Evolutionary conservation across 1,140 invertebrate species (phyloP).

Genomic region (Drosophila kanapiae): DNA sequence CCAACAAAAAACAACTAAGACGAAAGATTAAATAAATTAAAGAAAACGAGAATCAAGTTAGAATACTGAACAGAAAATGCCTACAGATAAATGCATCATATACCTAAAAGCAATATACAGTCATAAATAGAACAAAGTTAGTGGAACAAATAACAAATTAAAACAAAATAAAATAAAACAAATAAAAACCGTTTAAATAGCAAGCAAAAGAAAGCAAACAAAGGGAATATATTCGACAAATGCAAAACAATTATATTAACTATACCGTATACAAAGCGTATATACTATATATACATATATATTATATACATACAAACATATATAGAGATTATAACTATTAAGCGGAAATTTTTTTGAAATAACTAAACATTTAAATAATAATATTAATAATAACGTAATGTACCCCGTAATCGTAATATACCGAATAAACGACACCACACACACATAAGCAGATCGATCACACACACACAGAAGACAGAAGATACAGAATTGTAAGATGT

Average conservation of each 20-base stretch:
- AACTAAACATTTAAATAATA: slow-evolving; percentile 49
- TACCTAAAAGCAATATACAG: slow-evolving; percentile 71
- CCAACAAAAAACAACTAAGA: slow-evolving; percentile 27
- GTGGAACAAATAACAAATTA: slow-evolving; percentile 56
- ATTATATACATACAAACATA: slow-evolving; percentile 52
- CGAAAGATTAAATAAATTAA: slow-evolving; percentile 16
- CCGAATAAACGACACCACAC: slow-evolving; percentile 58
- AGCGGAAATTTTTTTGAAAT: slow-evolving; percentile 64
- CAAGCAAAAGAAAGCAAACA: slow-evolving; percentile 30
- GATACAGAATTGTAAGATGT: slow-evolving; percentile 1
- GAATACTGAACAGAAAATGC: slow-evolving; percentile 29
- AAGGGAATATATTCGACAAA: slow-evolving; percentile 61
- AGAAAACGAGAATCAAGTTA: slow-evolving; percentile 24
- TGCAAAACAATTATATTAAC: slow-evolving; percentile 51
- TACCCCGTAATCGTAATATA: slow-evolving; percentile 35
- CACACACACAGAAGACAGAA: slow-evolving; percentile 42
- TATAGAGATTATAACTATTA: slow-evolving; percentile 37
- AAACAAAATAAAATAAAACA: slow-evolving; percentile 7
- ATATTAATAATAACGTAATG: slow-evolving; percentile 35
- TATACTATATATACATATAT: slow-evolving; percentile 53
- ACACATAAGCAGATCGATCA: slow-evolving; percentile 31
- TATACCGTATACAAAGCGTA: slow-evolving; percentile 74
- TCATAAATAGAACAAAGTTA: slow-evolving; percentile 57
- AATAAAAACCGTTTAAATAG: slow-evolving; percentile 37
- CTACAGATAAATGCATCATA: slow-evolving; percentile 45